phyloP scores from a whole-genome alignment of 1,140 invertebrate species.

The Drosophila jambulina region DNA sequence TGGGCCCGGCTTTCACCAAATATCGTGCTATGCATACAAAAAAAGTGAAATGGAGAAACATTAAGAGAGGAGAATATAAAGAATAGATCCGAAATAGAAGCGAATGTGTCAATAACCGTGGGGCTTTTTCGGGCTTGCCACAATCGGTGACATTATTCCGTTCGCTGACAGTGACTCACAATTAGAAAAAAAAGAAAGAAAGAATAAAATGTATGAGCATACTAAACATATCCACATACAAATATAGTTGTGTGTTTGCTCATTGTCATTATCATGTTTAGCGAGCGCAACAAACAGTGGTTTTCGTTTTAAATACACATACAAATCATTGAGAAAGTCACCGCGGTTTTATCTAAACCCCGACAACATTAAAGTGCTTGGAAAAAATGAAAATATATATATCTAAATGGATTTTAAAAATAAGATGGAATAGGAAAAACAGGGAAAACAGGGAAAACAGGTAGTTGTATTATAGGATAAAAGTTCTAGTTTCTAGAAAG shows the following conservation, averaged over 20 bases:
- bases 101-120: constrained; percentile 44
- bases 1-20: constrained; percentile 75
- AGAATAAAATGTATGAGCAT: not conserved
- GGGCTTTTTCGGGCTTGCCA: constrained; percentile 38
- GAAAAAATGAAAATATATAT: not conserved
- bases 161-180: constrained; percentile 22
- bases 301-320: constrained; percentile 18
- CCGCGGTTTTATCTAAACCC: constrained; percentile 6
- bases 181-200: not conserved
- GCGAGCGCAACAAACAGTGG: constrained; percentile 22
- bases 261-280: constrained; percentile 36
- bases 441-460: not conserved
- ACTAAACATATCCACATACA: not conserved
- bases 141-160: constrained; percentile 34
- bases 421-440: not conserved
- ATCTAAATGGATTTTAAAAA: not conserved
- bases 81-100: constrained; percentile 35
- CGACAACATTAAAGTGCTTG: not conserved
- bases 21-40: constrained; percentile 68
- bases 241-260: constrained; percentile 9
- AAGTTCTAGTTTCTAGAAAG: not conserved
- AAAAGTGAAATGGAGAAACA: constrained; percentile 39
- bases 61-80: constrained; percentile 3
- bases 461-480: no score
- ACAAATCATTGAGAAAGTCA: constrained; percentile 8